Conservation (phyloP, 2,797 vertebrate species). For the Melanotaenia pygmaea region DNA sequence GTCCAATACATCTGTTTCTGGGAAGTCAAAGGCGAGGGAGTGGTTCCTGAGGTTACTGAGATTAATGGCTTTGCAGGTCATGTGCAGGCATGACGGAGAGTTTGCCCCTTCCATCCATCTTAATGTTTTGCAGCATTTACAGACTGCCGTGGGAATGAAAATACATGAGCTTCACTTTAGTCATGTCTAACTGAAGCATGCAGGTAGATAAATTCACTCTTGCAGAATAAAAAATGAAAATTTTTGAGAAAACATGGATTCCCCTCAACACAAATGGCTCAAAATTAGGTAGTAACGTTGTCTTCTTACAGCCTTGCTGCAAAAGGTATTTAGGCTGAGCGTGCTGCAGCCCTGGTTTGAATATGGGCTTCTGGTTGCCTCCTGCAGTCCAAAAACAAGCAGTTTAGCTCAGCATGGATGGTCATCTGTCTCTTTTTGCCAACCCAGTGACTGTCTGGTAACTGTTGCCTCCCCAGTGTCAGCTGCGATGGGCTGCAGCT, state of each 20-base stretch:
- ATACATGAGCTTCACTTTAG: slow-evolving; percentile 19
- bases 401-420: not conserved
- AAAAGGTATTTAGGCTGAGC: not conserved
- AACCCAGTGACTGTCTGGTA: not conserved
- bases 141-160: slow-evolving; percentile 37
- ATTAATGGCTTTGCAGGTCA: slow-evolving; percentile 64
- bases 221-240: not conserved
- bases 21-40: slow-evolving; percentile 40
- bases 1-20: slow-evolving; percentile 36
- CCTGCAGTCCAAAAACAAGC: not conserved
- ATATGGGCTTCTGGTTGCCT: not conserved
- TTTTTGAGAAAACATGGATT: slow-evolving; percentile 18
- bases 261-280: slow-evolving; percentile 19
- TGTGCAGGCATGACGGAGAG: slow-evolving; percentile 60
- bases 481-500: not conserved
- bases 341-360: not conserved
- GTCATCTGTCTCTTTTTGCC: not conserved
- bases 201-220: slow-evolving; percentile 11
- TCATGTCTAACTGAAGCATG: slow-evolving; percentile 12
- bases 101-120: slow-evolving; percentile 42
- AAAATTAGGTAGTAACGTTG: slow-evolving; percentile 43
- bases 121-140: slow-evolving; percentile 50
- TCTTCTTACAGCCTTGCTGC: not conserved
- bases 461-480: not conserved
- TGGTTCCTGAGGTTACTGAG: slow-evolving; percentile 49